A percentile compares a stretch with the other conserved stretches of the same genome.
Conservation (phyloP, 2,888 invertebrate species). For the Acheta domesticus region DNA sequence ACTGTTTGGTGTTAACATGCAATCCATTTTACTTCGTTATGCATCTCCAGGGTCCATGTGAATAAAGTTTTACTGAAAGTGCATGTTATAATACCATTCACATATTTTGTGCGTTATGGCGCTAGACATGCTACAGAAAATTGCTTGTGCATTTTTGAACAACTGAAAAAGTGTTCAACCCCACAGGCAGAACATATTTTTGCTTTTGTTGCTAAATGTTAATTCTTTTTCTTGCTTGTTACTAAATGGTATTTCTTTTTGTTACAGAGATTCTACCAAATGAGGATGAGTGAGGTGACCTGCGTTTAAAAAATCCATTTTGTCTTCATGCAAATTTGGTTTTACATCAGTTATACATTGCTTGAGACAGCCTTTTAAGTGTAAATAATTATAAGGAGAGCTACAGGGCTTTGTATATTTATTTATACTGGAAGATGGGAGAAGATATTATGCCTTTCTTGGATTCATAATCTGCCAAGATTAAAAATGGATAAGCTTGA, state of each 20-base stretch:
- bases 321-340: background rate
- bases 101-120: slow-evolving; percentile 24
- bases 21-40: background rate
- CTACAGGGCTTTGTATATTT: slow-evolving; percentile 37
- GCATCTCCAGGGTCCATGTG: background rate
- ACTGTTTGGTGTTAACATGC: background rate
- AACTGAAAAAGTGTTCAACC: background rate
- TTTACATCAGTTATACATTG: slow-evolving; percentile 18
- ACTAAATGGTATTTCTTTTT: no score
- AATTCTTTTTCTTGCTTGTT: background rate
- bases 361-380: slow-evolving; percentile 22
- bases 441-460: slow-evolving; percentile 24
- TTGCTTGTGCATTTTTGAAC: background rate
- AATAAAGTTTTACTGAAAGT: no score
- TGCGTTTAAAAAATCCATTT: no score
- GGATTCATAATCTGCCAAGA: slow-evolving; percentile 2
- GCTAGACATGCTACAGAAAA: slow-evolving; percentile 32
- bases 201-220: background rate
- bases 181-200: no score
- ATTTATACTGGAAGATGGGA: slow-evolving; percentile 37
- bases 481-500: background rate
- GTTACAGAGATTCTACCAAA: no score
- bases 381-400: slow-evolving; percentile 31
- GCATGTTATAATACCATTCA: slow-evolving; percentile 34
- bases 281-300: no score